Evolutionary conservation across 2,888 invertebrate genomes (phyloP), one percentile per base, ranked within the genome.

Genomic region (Apotomis betuletana): DNA sequence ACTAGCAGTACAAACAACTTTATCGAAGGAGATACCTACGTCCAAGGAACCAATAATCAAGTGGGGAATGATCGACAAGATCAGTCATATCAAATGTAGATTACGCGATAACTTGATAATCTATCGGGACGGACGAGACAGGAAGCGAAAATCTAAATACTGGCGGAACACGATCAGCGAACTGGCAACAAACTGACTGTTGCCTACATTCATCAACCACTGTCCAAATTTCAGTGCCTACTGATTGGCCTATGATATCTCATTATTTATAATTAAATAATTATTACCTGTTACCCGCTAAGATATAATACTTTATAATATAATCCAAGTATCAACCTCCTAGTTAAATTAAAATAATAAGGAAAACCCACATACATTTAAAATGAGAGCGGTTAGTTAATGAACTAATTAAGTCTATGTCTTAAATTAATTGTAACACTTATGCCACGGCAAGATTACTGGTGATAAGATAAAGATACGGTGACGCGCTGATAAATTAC

Each of bases 31-130:
- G 59, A 46, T 70, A 64, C 60, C 44, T 65, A 69, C 75, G 65
- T 73, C 74, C 75, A 74, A 78, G 79, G 75, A 78, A 76, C 67
- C 76, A 74, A 70, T 74, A 74, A 77, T 73, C 75, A 74, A 74
- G 69, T 58, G 75, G 74, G 70, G 75, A 71, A 54, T 74, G 74
- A 74, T 74, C 72, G 77, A 74, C 74, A 77, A 75, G 76, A 72
- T 76, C 73, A 75, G 75, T 74, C 70, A 74, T 80, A 80, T 80
- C 79, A 78, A 76, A 62, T 65, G 71, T 52, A 79, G 80, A 80
- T 81, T 80, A 77, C 76, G 70, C 71, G 78, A 81, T 78, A 78
- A 79, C 75, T 79, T 76, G 76, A 77, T 80, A 80, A 81, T 79
- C 76, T 79, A 76, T 74, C 61, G 75, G 73, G 67, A 70, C 75